Base-by-base conservation (phyloP, 2,113 vertebrate species). In the Speoplatyrhinus poulsoni region DNA sequence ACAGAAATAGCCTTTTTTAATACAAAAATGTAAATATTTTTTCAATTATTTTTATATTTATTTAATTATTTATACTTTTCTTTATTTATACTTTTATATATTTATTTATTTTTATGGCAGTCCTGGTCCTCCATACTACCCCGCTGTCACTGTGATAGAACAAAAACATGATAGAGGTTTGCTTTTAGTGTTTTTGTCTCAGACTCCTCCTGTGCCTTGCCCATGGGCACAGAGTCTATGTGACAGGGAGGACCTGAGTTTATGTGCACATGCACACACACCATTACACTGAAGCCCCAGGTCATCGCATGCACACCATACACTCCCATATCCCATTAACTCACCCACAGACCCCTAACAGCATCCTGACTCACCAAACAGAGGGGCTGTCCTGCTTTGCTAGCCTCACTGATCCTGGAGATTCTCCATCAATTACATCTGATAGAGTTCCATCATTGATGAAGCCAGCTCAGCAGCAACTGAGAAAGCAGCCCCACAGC, bases 361-460 rank as follows among this genome's bases (percentile, higher is more conserved):
- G 88, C 77, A 81, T 84, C 80, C 81, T 85, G 75, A 82, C 75
- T 83, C n/a, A 69, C 82, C 75, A 80, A 88, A 81, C 70, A 86
- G 84, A 80, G 79, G 85, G 87, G 81, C 73, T 80, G 86, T 81
- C 84, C 83, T 82, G 78, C 73, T 89, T 86, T 86, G 60, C 62
- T 67, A 82, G 88, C 87, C 81, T 89, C 88, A 91, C 88, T 90
- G 87, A 80, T 82, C 85, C 81, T 76, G 67, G 75, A 88, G 82
- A 81, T 82, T 91, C 83, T 85, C 79, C 81, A 88, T 91, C 88
- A 89, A 90, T 92, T 90, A 89, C 86, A 83, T 75, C 70, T 77
- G 78, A 88, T 88, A 74, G 82, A 78, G 85, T 81, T 89, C 87
- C 74, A 76, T 79, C 81, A 81, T 72, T 73, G 75, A 70, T 81